A percentile compares a stretch with the other conserved stretches of the same genome.
Conservation (phyloP, 2,113 vertebrate genomes). For the Caranx melampygus region DNA sequence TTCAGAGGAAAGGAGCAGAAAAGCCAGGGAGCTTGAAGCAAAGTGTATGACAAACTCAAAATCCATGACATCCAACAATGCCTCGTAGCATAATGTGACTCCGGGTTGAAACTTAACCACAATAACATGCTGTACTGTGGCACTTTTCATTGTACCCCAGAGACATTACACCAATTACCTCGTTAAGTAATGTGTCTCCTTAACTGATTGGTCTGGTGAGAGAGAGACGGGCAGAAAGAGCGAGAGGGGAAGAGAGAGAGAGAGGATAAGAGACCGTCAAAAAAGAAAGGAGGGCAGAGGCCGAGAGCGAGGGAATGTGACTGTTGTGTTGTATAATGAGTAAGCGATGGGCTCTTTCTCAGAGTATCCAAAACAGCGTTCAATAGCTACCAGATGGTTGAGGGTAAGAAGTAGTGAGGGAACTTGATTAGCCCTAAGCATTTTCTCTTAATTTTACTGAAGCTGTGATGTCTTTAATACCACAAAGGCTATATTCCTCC, state of each 20-base stretch:
- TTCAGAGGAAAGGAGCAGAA: slow-evolving; percentile 7
- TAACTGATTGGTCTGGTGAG: slow-evolving; percentile 70
- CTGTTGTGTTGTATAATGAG: slow-evolving; percentile 63
- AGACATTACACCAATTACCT: slow-evolving; percentile 76
- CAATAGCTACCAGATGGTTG: slow-evolving; percentile 76
- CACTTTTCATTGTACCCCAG: slow-evolving; percentile 70
- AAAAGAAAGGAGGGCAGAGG: slow-evolving; percentile 22
- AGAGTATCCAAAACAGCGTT: slow-evolving; percentile 70
- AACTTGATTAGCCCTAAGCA: slow-evolving; percentile 70
- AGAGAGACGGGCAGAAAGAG: slow-evolving; percentile 49
- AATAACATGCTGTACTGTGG: slow-evolving; percentile 50
- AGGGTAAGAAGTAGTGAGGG: slow-evolving; percentile 48
- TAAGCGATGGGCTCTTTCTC: slow-evolving; percentile 59
- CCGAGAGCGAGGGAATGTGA: slow-evolving; percentile 29
- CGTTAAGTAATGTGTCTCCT: slow-evolving; percentile 74
- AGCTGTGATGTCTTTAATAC: slow-evolving; percentile 55
- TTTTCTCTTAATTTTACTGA: slow-evolving; percentile 66
- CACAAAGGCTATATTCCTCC: slow-evolving; percentile 43
- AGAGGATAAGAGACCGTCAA: slow-evolving; percentile 29
- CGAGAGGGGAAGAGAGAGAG: slow-evolving; percentile 9
- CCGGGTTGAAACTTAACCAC: slow-evolving; percentile 59
- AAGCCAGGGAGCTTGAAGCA: background rate
- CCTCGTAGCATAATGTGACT: slow-evolving; percentile 41
- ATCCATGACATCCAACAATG: slow-evolving; percentile 49
- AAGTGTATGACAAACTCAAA: slow-evolving; percentile 40